A percentile compares a stretch with the other conserved stretches of the same genome.
Evolutionary conservation across 2,113 vertebrate species (phyloP).

Genomic region (Macrotis lagotis): DNA sequence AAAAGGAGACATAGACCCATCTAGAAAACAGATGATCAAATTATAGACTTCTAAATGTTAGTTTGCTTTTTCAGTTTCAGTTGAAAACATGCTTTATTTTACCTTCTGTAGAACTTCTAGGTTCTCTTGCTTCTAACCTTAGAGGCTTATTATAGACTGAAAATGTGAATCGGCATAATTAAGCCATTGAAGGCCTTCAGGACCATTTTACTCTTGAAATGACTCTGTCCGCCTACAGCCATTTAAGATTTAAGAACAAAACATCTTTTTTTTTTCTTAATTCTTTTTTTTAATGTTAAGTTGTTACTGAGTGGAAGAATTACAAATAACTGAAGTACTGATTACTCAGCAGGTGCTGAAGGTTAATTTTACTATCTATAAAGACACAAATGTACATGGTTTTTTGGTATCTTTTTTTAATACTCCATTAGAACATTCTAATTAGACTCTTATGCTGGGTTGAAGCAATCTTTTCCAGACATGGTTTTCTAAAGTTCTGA

Average conservation of each 20-base stretch:
- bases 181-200: slow-evolving; percentile 78
- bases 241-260: slow-evolving; percentile 84
- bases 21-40: slow-evolving; percentile 86
- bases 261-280: slow-evolving; percentile 81
- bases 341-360: slow-evolving; percentile 69
- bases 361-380: slow-evolving; percentile 56
- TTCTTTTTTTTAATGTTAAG: slow-evolving; percentile 75
- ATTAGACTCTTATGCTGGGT: background rate
- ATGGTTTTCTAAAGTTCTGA: background rate
- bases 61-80: slow-evolving; percentile 83
- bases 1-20: slow-evolving; percentile 65
- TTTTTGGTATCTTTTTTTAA: no score
- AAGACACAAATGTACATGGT: slow-evolving; percentile 9
- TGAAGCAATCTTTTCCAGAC: background rate
- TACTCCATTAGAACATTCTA: slow-evolving; percentile 11
- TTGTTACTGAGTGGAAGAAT: slow-evolving; percentile 74
- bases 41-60: slow-evolving; percentile 82
- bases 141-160: slow-evolving; percentile 85
- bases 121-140: slow-evolving; percentile 83
- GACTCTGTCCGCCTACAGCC: slow-evolving; percentile 84
- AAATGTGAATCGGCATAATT: slow-evolving; percentile 89
- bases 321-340: slow-evolving; percentile 70
- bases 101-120: slow-evolving; percentile 84
- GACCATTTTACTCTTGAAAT: slow-evolving; percentile 84
- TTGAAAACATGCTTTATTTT: slow-evolving; percentile 84